Evolutionary conservation across 2,797 vertebrate genomes (phyloP).

Genomic region (Staurois parvus): DNA sequence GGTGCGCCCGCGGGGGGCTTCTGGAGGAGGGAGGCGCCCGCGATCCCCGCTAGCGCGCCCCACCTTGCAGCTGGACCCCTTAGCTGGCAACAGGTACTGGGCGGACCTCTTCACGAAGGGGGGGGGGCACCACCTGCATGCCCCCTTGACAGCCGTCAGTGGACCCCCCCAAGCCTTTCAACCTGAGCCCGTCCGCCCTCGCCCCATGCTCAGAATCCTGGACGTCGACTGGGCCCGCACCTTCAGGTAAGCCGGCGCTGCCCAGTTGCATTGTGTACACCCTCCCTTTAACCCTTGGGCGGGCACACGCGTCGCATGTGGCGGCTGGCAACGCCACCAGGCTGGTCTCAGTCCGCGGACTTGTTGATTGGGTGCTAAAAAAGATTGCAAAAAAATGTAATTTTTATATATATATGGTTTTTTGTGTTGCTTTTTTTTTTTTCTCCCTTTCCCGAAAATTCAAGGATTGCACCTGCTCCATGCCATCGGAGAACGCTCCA

Average conservation of each 20-base stretch:
- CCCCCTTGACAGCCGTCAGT: conserved; percentile 4
- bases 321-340: not conserved
- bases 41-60: not conserved
- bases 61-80: not conserved
- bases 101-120: not conserved
- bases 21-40: conserved; percentile 9
- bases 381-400: too few relatives aligned
- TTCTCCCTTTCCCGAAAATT: too few relatives aligned
- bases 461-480: conserved; percentile 6
- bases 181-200: not conserved
- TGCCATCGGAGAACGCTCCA: not conserved
- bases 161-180: not conserved
- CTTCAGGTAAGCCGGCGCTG: conserved; percentile 36
- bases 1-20: not conserved
- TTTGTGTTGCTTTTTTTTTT: too few relatives aligned
- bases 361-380: conserved; percentile 17
- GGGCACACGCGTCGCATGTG: not conserved
- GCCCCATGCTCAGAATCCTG: conserved; percentile 20
- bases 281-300: not conserved
- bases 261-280: not conserved
- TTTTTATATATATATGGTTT: too few relatives aligned
- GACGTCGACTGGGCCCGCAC: conserved; percentile 34
- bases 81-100: conserved; percentile 48
- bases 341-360: not conserved
- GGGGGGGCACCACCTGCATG: conserved; percentile 24